Evolutionary conservation across 2,797 vertebrate species (phyloP), one percentile per base, ranked within the genome.

Genomic region (Saxicola maurus): DNA sequence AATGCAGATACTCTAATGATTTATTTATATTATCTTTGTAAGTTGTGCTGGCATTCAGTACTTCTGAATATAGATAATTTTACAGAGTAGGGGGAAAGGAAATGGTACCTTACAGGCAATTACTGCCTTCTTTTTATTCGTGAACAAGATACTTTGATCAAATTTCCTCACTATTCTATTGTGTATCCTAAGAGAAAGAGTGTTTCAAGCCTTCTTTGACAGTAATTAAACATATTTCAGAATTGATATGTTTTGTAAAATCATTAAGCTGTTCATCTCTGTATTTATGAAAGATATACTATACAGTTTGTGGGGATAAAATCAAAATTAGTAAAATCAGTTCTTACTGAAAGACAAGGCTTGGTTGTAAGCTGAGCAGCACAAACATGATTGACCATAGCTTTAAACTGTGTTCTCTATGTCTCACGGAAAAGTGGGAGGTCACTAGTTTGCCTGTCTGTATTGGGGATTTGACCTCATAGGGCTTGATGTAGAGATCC

Each of bases 111-210:
- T 86, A 67, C 12, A 28, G 33, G 16, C 17, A 59, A 20, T 52
- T 78, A 77, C 17, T 85, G 38, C 31, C 18, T 89, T 80, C 25
- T 13, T 67, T 82, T 93, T 77, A 43, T 71, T 90, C 4, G 48
- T 60, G 17, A 89, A 18, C 16, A 46, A 49, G 45, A 27, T 69
- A 38, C 19, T 67, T 60, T 9, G 19, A 60, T 77, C 17, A 16
- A 15, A 37, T 61, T 90, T 87, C 17, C 69, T 82, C 61, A 18
- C 27, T 45, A 1, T 67, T 83, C 38, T 77, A 2, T 35, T 68
- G 17, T 49, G 3, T 71, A 37, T 64, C n/a, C n/a, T 35, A 46
- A 71, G 23, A 64, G 28, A 71, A 49, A 56, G 31, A 42, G 4
- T 67, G 30, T 67, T 82, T 79, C 33, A 61, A 79, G 17, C 28